phyloP scores from a whole-genome alignment of 2,888 invertebrate species.

The Phoenoteleia sp. region DNA sequence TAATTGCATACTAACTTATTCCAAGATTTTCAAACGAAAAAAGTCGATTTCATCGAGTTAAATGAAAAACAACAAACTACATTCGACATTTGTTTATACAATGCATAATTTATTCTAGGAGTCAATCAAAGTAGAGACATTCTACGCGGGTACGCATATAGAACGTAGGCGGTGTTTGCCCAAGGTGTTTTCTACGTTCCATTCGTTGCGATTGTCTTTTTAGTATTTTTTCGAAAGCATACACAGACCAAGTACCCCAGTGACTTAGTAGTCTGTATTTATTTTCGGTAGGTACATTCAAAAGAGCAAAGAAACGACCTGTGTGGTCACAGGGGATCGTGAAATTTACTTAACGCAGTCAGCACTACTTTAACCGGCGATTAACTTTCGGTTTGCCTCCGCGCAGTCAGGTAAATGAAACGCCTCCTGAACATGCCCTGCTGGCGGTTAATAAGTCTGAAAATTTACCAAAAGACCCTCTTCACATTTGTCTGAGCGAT shows the following conservation, averaged over 20 bases:
- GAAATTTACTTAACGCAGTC: conserved; percentile 79
- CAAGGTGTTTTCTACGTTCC: conserved; percentile 63
- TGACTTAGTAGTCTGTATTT: conserved; percentile 72
- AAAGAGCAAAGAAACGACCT: conserved; percentile 71
- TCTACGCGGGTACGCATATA: conserved; percentile 11
- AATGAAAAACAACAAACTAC: too few species aligned
- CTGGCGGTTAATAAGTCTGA: conserved; percentile 69
- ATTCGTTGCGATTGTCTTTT: conserved; percentile 55
- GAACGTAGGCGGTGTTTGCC: conserved; percentile 45
- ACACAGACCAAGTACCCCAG: conserved; percentile 69
- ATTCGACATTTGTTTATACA: not conserved
- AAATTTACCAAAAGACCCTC: conserved; percentile 74
- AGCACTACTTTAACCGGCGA: conserved; percentile 82
- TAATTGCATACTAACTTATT: too few species aligned
- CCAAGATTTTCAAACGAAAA: too few species aligned
- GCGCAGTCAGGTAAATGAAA: conserved; percentile 81
- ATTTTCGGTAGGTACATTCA: conserved; percentile 70
- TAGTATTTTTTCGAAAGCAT: conserved; percentile 64
- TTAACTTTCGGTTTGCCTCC: conserved; percentile 80
- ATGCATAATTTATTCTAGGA: conserved; percentile 46
- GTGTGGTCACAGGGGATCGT: conserved; percentile 73
- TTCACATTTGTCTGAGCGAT: conserved; percentile 59
- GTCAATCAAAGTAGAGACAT: conserved; percentile 46
- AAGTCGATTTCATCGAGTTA: too few species aligned
- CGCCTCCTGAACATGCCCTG: conserved; percentile 73